phyloP scores from a whole-genome alignment of 2,888 invertebrate genomes.

The Pterostichus madidus region DNA sequence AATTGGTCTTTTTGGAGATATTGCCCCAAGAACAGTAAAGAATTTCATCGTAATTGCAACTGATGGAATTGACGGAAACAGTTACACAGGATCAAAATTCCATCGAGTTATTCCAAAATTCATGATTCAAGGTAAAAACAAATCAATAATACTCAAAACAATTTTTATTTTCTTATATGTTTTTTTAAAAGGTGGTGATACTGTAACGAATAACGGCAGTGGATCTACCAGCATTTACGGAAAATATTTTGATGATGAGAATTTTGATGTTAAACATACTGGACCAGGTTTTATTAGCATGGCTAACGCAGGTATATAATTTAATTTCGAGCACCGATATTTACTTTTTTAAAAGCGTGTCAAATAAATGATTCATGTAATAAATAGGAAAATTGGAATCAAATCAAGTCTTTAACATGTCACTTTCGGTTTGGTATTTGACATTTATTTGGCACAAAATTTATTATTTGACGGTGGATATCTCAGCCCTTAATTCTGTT shows the following conservation, averaged over 20 bases:
- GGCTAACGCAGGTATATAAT: constrained; percentile 87
- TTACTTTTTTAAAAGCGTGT: not conserved
- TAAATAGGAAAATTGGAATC: too few relatives aligned
- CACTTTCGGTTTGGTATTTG: too few relatives aligned
- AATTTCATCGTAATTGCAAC: constrained; percentile 92
- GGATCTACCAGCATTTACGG: constrained; percentile 94
- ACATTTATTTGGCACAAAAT: too few relatives aligned
- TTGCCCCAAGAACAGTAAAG: constrained; percentile 90
- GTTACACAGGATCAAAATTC: constrained; percentile 89
- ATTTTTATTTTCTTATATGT: not conserved
- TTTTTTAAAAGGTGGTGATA: constrained; percentile 86
- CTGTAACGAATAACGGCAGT: constrained; percentile 88
- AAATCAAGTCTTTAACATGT: too few relatives aligned
- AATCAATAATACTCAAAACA: not conserved
- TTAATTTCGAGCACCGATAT: not conserved
- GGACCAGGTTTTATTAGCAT: constrained; percentile 93
- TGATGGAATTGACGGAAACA: constrained; percentile 86
- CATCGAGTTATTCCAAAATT: constrained; percentile 93
- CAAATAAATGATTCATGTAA: too few relatives aligned
- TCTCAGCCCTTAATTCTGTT: too few relatives aligned
- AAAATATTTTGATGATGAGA: constrained; percentile 91
- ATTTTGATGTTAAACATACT: constrained; percentile 88
- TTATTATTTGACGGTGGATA: too few relatives aligned
- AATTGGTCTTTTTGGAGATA: constrained; percentile 93
- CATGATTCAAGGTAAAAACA: constrained; percentile 90